These are phyloP conservation scores for Notocelia uddmanniana DNA, from an alignment of 2,888 invertebrate genomes.

Conservation along the genomic window DNA sequence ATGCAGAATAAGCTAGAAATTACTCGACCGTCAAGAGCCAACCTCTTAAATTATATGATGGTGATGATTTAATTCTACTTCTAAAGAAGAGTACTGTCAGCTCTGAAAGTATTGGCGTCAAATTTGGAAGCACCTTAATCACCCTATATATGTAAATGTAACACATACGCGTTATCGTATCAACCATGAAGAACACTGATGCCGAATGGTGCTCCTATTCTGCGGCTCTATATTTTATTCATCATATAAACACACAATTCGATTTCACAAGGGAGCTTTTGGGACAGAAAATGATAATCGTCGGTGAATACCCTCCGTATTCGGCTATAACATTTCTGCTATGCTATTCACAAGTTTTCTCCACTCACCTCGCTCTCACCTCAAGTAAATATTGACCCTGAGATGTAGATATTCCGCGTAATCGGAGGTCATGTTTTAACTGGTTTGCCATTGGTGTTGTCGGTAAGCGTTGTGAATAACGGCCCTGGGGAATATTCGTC, in stretches of 20 bases:
- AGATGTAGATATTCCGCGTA: neutral
- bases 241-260: slow-evolving; percentile 39
- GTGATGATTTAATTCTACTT: too few species aligned
- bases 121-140: too few species aligned
- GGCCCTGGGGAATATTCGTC: slow-evolving; percentile 22
- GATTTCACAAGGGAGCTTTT: slow-evolving; percentile 28
- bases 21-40: too few species aligned
- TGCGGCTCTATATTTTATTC: slow-evolving; percentile 31
- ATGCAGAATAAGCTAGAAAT: too few species aligned
- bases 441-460: neutral
- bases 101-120: too few species aligned
- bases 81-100: too few species aligned
- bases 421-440: neutral
- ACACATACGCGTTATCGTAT: too few species aligned
- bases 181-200: neutral
- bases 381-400: neutral
- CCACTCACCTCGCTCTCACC: neutral
- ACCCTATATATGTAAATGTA: too few species aligned
- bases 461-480: neutral
- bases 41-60: too few species aligned
- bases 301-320: slow-evolving; percentile 23
- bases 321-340: slow-evolving; percentile 7
- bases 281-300: slow-evolving; percentile 42
- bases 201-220: neutral
- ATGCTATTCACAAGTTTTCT: neutral